These are phyloP conservation scores for Rhopalosiphum maidis DNA, from an alignment of 1,140 invertebrate genomes.

Conservation along the genomic window DNA sequence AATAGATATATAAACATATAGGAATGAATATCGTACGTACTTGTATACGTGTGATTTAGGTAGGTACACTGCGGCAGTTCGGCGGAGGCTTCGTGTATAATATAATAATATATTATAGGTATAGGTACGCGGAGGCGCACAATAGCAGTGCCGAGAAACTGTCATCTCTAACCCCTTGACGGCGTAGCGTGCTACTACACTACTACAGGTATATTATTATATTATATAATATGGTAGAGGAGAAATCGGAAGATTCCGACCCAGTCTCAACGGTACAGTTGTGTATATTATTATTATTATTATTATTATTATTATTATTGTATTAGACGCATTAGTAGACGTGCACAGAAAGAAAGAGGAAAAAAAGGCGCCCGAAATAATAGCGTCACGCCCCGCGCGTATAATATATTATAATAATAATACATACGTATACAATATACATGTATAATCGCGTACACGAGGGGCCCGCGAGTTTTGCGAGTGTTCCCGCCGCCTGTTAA, in stretches of 20 bases:
- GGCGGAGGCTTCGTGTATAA: not conserved
- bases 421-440: not conserved
- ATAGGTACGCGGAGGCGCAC: not conserved
- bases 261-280: not conserved
- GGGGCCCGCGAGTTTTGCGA: not conserved
- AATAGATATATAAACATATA: too few species aligned
- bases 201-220: not conserved
- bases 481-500: conserved; percentile 1
- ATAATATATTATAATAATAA: not conserved
- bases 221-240: too few species aligned
- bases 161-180: conserved; percentile 31
- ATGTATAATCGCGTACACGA: not conserved
- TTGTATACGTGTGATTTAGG: not conserved
- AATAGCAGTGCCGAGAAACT: not conserved
- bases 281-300: not conserved
- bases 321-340: not conserved
- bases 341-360: not conserved
- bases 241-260: not conserved
- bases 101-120: not conserved
- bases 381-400: not conserved
- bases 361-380: not conserved
- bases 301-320: not conserved
- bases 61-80: not conserved
- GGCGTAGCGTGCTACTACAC: not conserved
- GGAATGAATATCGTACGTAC: not conserved